These are phyloP conservation scores for Eupithecia inturbata DNA, from an alignment of 2,888 invertebrate genomes.

Conservation along the genomic window DNA sequence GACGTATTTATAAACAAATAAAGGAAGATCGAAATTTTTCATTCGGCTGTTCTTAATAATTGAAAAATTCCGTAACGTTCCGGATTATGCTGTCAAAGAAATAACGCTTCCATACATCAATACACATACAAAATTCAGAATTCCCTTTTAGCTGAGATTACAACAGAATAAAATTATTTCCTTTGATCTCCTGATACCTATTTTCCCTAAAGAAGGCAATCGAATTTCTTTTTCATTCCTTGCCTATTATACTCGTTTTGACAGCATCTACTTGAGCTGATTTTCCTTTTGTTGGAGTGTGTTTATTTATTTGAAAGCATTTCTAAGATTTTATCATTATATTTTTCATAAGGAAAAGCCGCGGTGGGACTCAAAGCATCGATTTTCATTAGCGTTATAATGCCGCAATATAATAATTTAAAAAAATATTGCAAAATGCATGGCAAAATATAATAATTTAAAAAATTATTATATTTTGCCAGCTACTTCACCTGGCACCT, in stretches of 20 bases:
- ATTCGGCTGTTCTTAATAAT: neutral
- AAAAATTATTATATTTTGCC: no score
- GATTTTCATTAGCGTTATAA: slow-evolving; percentile 24
- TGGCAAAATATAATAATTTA: no score
- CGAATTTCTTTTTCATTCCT: slow-evolving; percentile 46
- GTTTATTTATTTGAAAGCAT: slow-evolving; percentile 37
- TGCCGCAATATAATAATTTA: no score
- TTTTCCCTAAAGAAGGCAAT: slow-evolving; percentile 47
- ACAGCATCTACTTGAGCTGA: slow-evolving; percentile 38
- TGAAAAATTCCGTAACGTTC: neutral
- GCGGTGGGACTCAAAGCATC: slow-evolving; percentile 12
- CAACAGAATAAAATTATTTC: slow-evolving; percentile 46
- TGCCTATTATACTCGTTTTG: slow-evolving; percentile 44
- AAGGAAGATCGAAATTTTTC: neutral
- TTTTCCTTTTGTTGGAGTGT: slow-evolving; percentile 39
- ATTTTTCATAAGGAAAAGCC: slow-evolving; percentile 27
- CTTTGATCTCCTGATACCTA: slow-evolving; percentile 46
- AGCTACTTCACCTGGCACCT: no score
- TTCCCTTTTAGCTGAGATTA: slow-evolving; percentile 46
- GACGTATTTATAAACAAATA: neutral
- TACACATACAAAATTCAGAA: slow-evolving; percentile 42
- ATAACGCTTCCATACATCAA: slow-evolving; percentile 36
- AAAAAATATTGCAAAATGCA: no score
- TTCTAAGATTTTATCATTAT: slow-evolving; percentile 26
- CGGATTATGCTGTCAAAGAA: slow-evolving; percentile 26